These are phyloP conservation scores for Chromoteleia sp. DNA, from an alignment of 2,888 invertebrate species.

Conservation along the genomic window DNA sequence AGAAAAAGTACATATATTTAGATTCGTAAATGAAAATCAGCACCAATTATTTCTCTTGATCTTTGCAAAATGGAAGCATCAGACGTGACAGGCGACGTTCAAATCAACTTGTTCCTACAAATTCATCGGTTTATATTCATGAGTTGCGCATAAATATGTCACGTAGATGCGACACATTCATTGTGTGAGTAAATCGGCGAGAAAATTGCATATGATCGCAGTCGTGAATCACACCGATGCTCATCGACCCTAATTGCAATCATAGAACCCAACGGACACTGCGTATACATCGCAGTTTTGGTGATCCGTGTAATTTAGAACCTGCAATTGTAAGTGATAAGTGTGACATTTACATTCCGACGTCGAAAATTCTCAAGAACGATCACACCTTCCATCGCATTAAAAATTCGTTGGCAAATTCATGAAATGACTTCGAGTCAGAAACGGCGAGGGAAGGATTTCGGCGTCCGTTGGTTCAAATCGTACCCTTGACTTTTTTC, in stretches of 20 bases:
- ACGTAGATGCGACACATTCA: slow-evolving; percentile 15
- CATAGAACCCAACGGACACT: slow-evolving; percentile 50
- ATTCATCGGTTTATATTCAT: slow-evolving; percentile 22
- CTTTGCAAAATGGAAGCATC: no score
- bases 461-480: no score
- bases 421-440: no score
- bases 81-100: neutral
- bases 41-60: neutral
- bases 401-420: slow-evolving; percentile 5
- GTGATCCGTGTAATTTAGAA: slow-evolving; percentile 50
- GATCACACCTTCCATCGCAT: slow-evolving; percentile 3
- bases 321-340: slow-evolving; percentile 30
- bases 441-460: no score
- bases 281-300: slow-evolving; percentile 48
- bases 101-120: slow-evolving; percentile 15
- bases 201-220: slow-evolving; percentile 61
- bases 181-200: slow-evolving; percentile 45
- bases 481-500: no score
- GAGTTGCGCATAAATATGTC: slow-evolving; percentile 22
- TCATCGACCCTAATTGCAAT: slow-evolving; percentile 63
- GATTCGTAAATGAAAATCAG: no score
- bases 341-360: slow-evolving; percentile 22
- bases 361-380: slow-evolving; percentile 22
- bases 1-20: no score
- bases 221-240: slow-evolving; percentile 53